Conservation (phyloP, 2,113 vertebrate species). For the Brachyhypopomus occidentalis region DNA sequence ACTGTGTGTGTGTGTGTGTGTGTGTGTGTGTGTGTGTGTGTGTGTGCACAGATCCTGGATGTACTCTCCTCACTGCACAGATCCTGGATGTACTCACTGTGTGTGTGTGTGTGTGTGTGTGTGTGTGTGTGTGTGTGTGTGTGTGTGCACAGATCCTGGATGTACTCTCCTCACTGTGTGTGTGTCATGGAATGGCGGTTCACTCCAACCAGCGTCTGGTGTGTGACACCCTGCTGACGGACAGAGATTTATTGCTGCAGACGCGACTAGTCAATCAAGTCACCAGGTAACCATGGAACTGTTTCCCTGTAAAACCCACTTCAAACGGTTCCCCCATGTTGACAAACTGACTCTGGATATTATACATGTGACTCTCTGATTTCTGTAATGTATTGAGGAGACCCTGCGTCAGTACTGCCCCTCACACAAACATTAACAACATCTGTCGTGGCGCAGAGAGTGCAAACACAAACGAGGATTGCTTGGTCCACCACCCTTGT, state of each 20-base stretch:
- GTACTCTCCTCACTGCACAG: too few relatives aligned
- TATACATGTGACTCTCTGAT: too few relatives aligned
- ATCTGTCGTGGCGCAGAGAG: too few relatives aligned
- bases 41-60: too few relatives aligned
- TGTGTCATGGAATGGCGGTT: slow-evolving; percentile 91
- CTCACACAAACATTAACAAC: too few relatives aligned
- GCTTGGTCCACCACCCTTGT: too few relatives aligned
- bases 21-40: neutral
- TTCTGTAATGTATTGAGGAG: too few relatives aligned
- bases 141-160: slow-evolving; percentile 83
- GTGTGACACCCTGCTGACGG: slow-evolving; percentile 89
- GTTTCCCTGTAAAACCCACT: neutral
- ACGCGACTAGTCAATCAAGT: slow-evolving; percentile 90
- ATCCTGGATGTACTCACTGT: too few relatives aligned
- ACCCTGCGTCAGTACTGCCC: too few relatives aligned
- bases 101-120: slow-evolving; percentile 50
- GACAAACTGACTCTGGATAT: too few relatives aligned
- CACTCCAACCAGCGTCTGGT: slow-evolving; percentile 94
- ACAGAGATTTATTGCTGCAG: slow-evolving; percentile 89
- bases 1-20: slow-evolving; percentile 27
- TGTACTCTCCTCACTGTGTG: slow-evolving; percentile 90
- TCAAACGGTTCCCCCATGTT: too few relatives aligned
- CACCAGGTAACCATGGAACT: slow-evolving; percentile 78
- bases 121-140: slow-evolving; percentile 45
- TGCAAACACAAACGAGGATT: too few relatives aligned